These are phyloP conservation scores for Drosophila carrolli DNA, from an alignment of 1,140 invertebrate genomes.

Conservation along the genomic window DNA sequence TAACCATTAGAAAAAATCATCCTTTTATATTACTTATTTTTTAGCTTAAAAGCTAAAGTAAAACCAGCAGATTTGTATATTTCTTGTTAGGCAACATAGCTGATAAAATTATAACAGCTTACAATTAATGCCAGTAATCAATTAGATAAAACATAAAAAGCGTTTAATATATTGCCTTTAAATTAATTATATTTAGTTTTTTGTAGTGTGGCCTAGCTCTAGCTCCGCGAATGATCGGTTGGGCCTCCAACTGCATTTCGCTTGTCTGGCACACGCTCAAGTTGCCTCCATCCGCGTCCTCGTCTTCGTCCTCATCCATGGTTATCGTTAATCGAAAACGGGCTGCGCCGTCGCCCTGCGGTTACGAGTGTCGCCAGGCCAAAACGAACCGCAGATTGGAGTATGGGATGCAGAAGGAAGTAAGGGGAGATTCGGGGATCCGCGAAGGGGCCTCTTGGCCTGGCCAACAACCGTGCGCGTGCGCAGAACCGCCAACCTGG, in stretches of 20 bases:
- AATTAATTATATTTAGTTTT: too few species aligned
- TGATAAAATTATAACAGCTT: too few species aligned
- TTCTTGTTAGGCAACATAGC: too few species aligned
- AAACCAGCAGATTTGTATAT: too few species aligned
- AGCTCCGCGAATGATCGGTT: constrained; percentile 28
- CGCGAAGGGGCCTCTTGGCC: constrained; percentile 19
- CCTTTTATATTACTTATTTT: too few species aligned
- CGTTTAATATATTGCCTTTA: too few species aligned
- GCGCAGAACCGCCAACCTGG: constrained; percentile 58
- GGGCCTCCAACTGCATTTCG: constrained; percentile 43
- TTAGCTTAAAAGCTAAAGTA: too few species aligned
- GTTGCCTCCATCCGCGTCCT: constrained; percentile 23
- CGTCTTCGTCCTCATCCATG: constrained; percentile 15
- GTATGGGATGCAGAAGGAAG: constrained; percentile 4
- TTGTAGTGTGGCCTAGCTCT: constrained; percentile 19
- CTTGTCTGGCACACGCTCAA: constrained; percentile 73
- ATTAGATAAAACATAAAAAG: too few species aligned
- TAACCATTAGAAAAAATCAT: too few species aligned
- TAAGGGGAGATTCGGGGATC: not conserved
- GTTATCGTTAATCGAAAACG: constrained; percentile 73
- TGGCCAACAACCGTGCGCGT: constrained; percentile 65
- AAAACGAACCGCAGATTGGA: constrained; percentile 21
- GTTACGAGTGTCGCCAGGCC: constrained; percentile 61
- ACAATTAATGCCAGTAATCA: too few species aligned
- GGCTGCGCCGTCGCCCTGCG: constrained; percentile 68